Percentiles rank a stretch among this genome's conserved stretches.
Conservation (phyloP, 2,888 invertebrate species). For the Heteromyza rotundicornis region DNA sequence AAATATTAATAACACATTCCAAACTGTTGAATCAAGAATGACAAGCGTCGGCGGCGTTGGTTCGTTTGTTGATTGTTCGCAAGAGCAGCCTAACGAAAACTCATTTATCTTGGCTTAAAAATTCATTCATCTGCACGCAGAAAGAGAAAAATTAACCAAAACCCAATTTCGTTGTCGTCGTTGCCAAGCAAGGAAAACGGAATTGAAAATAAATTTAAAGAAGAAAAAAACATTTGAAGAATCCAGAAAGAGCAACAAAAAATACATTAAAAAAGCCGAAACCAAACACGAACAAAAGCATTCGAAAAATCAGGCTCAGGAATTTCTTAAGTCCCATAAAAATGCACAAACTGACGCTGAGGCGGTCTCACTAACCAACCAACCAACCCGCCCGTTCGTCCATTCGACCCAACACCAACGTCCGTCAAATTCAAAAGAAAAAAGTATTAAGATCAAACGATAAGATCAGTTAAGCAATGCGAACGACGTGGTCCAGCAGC, state of each 20-base stretch:
- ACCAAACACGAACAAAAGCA: not conserved
- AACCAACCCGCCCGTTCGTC: not conserved
- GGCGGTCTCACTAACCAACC: not conserved
- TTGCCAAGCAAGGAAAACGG: constrained; percentile 5
- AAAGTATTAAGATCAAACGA: constrained; percentile 58
- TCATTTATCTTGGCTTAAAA: constrained; percentile 52
- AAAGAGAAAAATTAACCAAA: constrained; percentile 18
- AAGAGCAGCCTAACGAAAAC: constrained; percentile 43
- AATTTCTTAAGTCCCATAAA: constrained; percentile 19
- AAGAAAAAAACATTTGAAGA: constrained; percentile 12
- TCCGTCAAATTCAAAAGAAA: constrained; percentile 50
- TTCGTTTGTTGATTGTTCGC: no score
- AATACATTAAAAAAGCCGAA: no score
- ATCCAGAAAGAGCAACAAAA: constrained; percentile 24
- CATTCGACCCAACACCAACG: constrained; percentile 14
- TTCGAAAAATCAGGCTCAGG: constrained; percentile 11
- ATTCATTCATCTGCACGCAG: constrained; percentile 28
- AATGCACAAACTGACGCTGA: not conserved
- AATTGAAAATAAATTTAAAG: constrained; percentile 17
- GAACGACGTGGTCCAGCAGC: constrained; percentile 27
- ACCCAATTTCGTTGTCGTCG: constrained; percentile 17
- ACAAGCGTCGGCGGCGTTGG: not conserved
- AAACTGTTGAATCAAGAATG: constrained; percentile 20
- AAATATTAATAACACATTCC: constrained; percentile 25
- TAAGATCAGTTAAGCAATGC: constrained; percentile 50